Percentiles rank a stretch among this genome's conserved stretches.
Conservation (phyloP, 2,797 vertebrate species). For the Argentina silus region DNA sequence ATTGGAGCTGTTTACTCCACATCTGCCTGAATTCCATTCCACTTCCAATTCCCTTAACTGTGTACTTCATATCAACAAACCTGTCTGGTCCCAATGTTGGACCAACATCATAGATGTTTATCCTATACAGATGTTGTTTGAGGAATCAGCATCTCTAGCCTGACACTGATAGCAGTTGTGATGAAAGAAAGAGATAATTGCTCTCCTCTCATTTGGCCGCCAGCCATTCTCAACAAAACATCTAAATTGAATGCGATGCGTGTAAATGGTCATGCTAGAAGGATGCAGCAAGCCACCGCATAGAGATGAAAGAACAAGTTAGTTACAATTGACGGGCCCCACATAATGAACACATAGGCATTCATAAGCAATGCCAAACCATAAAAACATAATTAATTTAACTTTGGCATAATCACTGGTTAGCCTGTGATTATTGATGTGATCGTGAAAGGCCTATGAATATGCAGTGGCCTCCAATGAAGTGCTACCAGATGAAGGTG, state of each 20-base stretch:
- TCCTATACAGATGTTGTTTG: conserved; percentile 30
- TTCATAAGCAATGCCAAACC: too few relatives aligned
- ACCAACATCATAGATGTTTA: conserved; percentile 26
- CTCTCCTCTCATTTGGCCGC: neutral
- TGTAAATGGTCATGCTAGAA: neutral
- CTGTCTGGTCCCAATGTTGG: conserved; percentile 28
- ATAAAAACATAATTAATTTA: too few relatives aligned
- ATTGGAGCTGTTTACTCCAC: neutral
- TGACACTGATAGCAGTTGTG: neutral
- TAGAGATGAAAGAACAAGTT: neutral
- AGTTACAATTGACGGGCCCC: neutral
- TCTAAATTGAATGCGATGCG: neutral
- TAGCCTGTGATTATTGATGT: too few relatives aligned
- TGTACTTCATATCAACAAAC: conserved; percentile 26
- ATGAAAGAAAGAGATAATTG: conserved; percentile 10
- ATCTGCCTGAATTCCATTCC: neutral
- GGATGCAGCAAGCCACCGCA: neutral
- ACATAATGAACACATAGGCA: too few relatives aligned
- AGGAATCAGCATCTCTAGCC: neutral
- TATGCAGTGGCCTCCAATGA: neutral
- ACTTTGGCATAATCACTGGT: too few relatives aligned
- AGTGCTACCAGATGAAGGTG: neutral
- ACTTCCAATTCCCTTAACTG: neutral
- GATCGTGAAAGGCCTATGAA: neutral
- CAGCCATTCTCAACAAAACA: neutral